Evolutionary conservation across 30 jellyfish, hydroid and myxozoan species (phyloP).

Genomic region (Hydractinia echinata): DNA sequence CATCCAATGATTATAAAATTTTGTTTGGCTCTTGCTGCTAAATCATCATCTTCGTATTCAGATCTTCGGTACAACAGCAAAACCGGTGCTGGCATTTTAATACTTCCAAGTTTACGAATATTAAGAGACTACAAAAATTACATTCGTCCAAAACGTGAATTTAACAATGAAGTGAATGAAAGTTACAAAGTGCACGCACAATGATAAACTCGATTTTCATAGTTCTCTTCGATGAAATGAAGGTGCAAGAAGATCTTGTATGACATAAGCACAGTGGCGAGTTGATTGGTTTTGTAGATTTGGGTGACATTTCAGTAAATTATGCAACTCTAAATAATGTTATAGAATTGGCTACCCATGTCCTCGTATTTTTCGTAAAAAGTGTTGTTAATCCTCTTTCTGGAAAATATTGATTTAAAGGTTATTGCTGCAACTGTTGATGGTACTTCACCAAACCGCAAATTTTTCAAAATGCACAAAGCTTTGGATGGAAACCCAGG

Average conservation of each 20-base stretch:
- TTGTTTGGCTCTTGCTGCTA: slow-evolving; percentile 14
- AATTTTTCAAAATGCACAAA: too few species aligned
- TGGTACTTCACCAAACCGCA: too few species aligned
- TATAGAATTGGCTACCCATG: too few species aligned
- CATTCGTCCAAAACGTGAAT: neutral
- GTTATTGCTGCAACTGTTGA: too few species aligned
- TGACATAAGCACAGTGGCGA: too few species aligned
- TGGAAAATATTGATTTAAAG: too few species aligned
- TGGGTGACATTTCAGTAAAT: slow-evolving; percentile 21
- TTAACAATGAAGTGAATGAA: slow-evolving; percentile 11
- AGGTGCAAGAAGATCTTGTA: too few species aligned
- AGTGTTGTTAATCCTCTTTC: too few species aligned
- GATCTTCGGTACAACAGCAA: neutral
- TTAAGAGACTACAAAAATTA: slow-evolving; percentile 2
- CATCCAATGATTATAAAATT: neutral
- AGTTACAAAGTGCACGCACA: too few species aligned
- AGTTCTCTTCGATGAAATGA: neutral
- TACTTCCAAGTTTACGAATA: neutral
- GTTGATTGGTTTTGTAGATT: slow-evolving; percentile 23
- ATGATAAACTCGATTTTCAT: too few species aligned
- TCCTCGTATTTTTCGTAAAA: too few species aligned
- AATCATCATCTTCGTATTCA: neutral
- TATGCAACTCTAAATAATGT: slow-evolving; percentile 19
- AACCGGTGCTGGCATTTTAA: slow-evolving; percentile 9
- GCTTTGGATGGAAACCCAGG: too few species aligned